Percentiles rank a stretch among this genome's conserved stretches.
Evolutionary conservation across 2,113 vertebrate species (phyloP).

Genomic region (Tamias sibiricus): DNA sequence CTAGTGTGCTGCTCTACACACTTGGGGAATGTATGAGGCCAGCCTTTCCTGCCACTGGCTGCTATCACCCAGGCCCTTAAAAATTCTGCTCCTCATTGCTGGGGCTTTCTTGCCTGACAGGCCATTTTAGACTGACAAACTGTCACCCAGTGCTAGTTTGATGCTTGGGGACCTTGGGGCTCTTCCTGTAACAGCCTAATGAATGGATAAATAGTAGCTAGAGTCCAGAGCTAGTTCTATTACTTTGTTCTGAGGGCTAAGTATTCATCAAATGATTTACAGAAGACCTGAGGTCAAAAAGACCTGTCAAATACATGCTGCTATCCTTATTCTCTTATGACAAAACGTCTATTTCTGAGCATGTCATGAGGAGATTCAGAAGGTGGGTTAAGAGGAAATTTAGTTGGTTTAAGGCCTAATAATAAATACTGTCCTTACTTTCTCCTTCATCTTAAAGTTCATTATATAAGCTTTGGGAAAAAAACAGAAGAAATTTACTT

Average conservation of each 20-base stretch:
- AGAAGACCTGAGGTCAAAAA: background rate
- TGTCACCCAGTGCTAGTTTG: background rate
- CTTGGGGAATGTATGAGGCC: background rate
- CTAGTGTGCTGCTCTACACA: background rate
- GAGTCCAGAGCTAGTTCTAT: background rate
- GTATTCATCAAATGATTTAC: background rate
- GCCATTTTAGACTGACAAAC: background rate
- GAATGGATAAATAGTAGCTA: background rate
- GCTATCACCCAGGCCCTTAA: background rate
- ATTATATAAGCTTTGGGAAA: constrained; percentile 12
- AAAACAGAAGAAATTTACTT: background rate
- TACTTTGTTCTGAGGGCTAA: background rate
- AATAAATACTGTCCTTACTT: background rate
- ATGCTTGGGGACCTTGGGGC: background rate
- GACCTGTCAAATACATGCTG: background rate
- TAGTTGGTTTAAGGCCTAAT: background rate
- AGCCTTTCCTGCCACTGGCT: background rate
- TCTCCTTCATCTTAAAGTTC: background rate
- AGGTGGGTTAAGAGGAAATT: background rate
- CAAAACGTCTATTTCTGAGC: background rate
- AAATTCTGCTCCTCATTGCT: background rate
- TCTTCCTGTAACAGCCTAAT: background rate
- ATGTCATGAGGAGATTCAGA: background rate
- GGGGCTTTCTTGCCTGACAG: background rate
- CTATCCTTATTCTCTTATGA: background rate